phyloP scores from a whole-genome alignment of 2,888 invertebrate species.

The Dicranocentrus wangi region DNA sequence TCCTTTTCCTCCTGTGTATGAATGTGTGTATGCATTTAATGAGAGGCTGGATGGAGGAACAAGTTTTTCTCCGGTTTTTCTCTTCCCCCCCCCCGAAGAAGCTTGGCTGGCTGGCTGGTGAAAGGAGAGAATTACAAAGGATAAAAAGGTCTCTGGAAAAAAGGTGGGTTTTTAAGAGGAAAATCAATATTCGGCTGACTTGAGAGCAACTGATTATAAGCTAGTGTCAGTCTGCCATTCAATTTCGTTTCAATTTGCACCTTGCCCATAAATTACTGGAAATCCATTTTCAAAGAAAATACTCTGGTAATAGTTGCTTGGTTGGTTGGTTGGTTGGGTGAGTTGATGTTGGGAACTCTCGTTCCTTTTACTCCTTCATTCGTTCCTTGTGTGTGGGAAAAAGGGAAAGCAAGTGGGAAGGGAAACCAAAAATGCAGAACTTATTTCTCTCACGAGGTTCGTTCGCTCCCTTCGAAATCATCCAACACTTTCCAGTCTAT shows the following conservation, averaged over 20 bases:
- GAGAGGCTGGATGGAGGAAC: background rate
- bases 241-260: conserved; percentile 57
- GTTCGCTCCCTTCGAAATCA: no score
- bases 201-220: conserved; percentile 34
- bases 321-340: background rate
- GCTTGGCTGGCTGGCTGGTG: no score
- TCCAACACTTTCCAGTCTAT: background rate
- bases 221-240: conserved; percentile 47
- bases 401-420: background rate
- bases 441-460: background rate
- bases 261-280: conserved; percentile 45
- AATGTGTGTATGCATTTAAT: background rate
- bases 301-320: conserved; percentile 22
- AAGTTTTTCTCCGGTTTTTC: no score
- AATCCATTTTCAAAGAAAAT: conserved; percentile 54
- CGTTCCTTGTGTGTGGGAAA: background rate
- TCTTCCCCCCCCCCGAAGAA: no score
- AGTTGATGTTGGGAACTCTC: background rate
- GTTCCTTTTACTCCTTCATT: no score
- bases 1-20: background rate
- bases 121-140: no score
- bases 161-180: background rate
- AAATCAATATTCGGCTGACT: conserved; percentile 21
- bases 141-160: no score
- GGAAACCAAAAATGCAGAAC: conserved; percentile 4